These are phyloP conservation scores for Pristis pectinata DNA, from an alignment of 2,797 vertebrate genomes.

Conservation along the genomic window DNA sequence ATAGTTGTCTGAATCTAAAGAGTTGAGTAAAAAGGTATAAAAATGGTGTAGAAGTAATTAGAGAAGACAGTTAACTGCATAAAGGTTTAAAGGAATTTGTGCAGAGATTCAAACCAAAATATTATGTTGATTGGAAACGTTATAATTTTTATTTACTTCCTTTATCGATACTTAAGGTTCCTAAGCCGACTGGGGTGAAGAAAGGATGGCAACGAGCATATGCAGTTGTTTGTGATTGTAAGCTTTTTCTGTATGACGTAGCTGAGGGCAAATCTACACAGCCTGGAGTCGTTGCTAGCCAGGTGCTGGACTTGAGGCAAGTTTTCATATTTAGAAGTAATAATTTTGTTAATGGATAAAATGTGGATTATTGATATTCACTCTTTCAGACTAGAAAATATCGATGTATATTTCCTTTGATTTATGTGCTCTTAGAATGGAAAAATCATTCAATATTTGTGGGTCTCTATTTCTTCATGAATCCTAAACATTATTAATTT, in stretches of 20 bases:
- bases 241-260: slow-evolving; percentile 88
- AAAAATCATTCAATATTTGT: not conserved
- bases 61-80: not conserved
- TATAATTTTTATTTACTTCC: not conserved
- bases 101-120: not conserved
- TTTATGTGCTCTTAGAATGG: not conserved
- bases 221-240: slow-evolving; percentile 90
- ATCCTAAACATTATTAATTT: not conserved
- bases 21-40: not conserved
- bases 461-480: not conserved
- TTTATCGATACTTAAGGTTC: slow-evolving; percentile 63
- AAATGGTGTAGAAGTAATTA: not conserved
- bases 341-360: not conserved
- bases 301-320: slow-evolving; percentile 92
- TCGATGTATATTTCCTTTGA: too few species aligned
- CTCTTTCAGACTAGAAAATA: too few species aligned
- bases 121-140: not conserved
- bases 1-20: not conserved
- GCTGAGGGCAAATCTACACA: slow-evolving; percentile 90
- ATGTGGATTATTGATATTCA: not conserved
- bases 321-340: slow-evolving; percentile 16
- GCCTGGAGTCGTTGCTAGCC: slow-evolving; percentile 77
- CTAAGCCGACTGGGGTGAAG: slow-evolving; percentile 92
- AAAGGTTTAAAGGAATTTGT: not conserved
- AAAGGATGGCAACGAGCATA: slow-evolving; percentile 94